These are phyloP conservation scores for Lophura nycthemera DNA, from an alignment of 2,113 vertebrate genomes.

Conservation along the genomic window DNA sequence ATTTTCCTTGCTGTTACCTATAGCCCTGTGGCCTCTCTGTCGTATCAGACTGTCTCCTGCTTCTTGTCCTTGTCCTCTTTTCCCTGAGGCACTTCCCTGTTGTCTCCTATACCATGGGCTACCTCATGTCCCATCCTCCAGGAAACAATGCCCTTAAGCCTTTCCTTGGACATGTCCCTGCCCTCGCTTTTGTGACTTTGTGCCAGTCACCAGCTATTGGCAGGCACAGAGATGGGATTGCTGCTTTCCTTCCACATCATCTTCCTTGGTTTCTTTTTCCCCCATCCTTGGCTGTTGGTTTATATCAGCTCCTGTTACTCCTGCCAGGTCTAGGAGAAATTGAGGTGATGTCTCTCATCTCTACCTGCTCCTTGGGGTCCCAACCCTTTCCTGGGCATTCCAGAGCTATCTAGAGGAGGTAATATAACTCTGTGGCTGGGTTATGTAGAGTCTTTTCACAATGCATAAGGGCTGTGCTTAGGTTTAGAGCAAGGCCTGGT, in stretches of 20 bases:
- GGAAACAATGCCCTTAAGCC: background rate
- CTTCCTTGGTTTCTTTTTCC: background rate
- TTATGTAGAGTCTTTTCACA: background rate
- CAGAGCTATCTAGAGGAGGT: background rate
- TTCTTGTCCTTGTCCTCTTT: constrained; percentile 35
- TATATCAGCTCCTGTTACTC: background rate
- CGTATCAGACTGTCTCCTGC: background rate
- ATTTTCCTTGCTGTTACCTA: background rate
- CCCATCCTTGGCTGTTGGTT: background rate
- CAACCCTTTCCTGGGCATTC: background rate
- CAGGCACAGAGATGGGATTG: background rate
- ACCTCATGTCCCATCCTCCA: background rate
- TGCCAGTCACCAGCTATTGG: background rate
- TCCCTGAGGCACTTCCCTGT: background rate
- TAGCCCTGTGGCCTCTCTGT: background rate
- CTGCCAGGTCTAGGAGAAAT: background rate
- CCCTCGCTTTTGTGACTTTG: background rate
- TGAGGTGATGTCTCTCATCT: background rate
- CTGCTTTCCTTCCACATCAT: background rate
- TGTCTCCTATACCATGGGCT: background rate
- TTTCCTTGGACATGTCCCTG: background rate
- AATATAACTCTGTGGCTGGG: background rate
- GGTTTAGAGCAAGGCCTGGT: constrained; percentile 15
- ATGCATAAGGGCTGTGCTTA: background rate
- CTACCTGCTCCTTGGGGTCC: background rate